Percentiles rank a stretch among this genome's conserved stretches.
Evolutionary conservation across 1,140 invertebrate species (phyloP).

Genomic region (Drosophila equinoxialis): DNA sequence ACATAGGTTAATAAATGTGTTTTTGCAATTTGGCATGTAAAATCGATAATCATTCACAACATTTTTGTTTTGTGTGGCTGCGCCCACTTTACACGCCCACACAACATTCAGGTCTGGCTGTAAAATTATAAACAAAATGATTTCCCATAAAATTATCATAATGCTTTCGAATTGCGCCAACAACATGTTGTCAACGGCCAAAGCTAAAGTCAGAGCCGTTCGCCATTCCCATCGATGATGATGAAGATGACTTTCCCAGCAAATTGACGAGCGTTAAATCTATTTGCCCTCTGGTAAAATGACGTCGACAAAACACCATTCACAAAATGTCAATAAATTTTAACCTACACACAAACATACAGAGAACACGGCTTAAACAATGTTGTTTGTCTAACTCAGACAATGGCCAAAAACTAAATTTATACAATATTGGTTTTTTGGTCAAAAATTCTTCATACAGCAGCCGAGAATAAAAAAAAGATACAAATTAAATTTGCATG

Average conservation of each 20-base stretch:
- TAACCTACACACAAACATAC: conserved; percentile 51
- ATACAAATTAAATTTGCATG: conserved; percentile 57
- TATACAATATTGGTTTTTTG: conserved; percentile 52
- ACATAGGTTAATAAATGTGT: conserved; percentile 20
- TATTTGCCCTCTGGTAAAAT: conserved; percentile 52
- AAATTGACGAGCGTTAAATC: conserved; percentile 52
- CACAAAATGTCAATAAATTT: conserved; percentile 73
- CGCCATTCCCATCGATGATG: conserved; percentile 18
- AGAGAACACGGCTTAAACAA: conserved; percentile 29
- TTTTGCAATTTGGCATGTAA: conserved; percentile 72
- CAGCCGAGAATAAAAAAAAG: conserved; percentile 25
- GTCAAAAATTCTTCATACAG: conserved; percentile 26
- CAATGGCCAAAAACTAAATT: conserved; percentile 41
- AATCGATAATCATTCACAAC: conserved; percentile 79
- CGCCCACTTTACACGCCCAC: conserved; percentile 46
- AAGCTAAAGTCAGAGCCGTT: conserved; percentile 1
- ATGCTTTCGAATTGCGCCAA: conserved; percentile 77
- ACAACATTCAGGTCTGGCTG: conserved; percentile 30
- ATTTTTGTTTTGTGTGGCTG: conserved; percentile 55
- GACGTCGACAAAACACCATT: conserved; percentile 46
- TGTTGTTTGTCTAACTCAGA: conserved; percentile 33
- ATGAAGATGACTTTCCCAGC: conserved; percentile 32
- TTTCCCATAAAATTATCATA: conserved; percentile 81
- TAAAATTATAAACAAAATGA: conserved; percentile 80
- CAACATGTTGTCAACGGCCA: conserved; percentile 77